These are phyloP conservation scores for Mobula birostris DNA, from an alignment of 2,113 vertebrate species.

Conservation along the genomic window DNA sequence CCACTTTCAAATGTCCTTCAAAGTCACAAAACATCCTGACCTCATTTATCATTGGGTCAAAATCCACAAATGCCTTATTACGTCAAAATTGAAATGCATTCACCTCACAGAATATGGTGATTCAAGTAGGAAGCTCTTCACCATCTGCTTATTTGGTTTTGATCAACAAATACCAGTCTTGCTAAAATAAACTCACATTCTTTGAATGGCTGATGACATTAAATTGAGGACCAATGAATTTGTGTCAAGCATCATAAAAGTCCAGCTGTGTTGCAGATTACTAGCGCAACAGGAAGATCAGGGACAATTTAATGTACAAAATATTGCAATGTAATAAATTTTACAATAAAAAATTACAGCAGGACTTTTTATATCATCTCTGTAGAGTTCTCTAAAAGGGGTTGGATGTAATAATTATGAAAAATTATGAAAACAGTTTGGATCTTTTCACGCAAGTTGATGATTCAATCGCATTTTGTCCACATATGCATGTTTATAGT, in stretches of 20 bases:
- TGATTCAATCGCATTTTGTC: not conserved
- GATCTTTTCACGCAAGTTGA: not conserved
- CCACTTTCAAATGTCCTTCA: no score
- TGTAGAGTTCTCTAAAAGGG: not conserved
- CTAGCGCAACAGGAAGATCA: not conserved
- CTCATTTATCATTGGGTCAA: no score
- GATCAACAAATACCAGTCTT: no score
- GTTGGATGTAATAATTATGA: not conserved
- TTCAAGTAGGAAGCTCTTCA: no score
- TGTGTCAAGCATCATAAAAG: not conserved
- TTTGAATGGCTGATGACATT: no score
- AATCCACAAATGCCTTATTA: no score
- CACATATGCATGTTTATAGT: no score
- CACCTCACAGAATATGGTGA: no score
- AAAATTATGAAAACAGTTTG: not conserved
- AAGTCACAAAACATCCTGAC: no score
- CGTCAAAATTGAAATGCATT: no score
- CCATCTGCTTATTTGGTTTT: no score
- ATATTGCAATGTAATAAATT: not conserved
- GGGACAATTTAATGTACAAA: not conserved
- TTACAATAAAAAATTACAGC: not conserved
- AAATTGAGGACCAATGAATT: not conserved
- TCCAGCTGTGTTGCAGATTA: not conserved
- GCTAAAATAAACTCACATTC: no score
- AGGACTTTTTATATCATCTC: not conserved